phyloP scores from a whole-genome alignment of 1,140 invertebrate species.

The Scaptomyza hsui region DNA sequence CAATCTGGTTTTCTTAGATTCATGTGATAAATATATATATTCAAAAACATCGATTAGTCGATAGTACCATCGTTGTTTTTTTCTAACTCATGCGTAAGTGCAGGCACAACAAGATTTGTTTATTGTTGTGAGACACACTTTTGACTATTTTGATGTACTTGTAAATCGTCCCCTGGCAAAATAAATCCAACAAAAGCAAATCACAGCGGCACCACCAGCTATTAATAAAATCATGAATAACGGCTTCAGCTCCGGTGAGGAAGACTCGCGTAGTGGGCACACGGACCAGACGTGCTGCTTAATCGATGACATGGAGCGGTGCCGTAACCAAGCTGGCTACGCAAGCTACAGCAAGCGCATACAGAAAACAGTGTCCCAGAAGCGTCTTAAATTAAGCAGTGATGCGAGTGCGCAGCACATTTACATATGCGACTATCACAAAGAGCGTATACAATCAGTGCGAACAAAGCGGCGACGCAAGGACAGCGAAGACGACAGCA shows the following conservation, averaged over 20 bases:
- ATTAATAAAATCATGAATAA: conserved; percentile 86
- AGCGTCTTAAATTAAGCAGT: conserved; percentile 94
- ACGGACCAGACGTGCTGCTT: conserved; percentile 97
- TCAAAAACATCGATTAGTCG: no score
- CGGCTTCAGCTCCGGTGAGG: conserved; percentile 95
- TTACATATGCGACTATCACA: conserved; percentile 98
- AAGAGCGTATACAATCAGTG: conserved; percentile 96
- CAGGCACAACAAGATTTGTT: no score
- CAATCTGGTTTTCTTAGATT: no score
- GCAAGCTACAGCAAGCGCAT: conserved; percentile 98
- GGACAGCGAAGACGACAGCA: conserved; percentile 96
- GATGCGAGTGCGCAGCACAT: conserved; percentile 95
- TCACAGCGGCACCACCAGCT: no score
- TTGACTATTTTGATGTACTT: no score
- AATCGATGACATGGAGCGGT: conserved; percentile 94
- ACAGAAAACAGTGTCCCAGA: conserved; percentile 97
- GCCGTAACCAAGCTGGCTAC: conserved; percentile 93
- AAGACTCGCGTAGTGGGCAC: conserved; percentile 91
- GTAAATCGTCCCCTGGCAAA: no score
- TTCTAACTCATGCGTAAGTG: no score
- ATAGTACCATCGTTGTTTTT: no score
- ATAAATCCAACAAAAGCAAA: no score
- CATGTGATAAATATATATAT: no score
- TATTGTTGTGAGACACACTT: no score
- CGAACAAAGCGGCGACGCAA: conserved; percentile 93